These are phyloP conservation scores for Bucco capensis DNA, from an alignment of 2,113 vertebrate genomes.

Conservation along the genomic window DNA sequence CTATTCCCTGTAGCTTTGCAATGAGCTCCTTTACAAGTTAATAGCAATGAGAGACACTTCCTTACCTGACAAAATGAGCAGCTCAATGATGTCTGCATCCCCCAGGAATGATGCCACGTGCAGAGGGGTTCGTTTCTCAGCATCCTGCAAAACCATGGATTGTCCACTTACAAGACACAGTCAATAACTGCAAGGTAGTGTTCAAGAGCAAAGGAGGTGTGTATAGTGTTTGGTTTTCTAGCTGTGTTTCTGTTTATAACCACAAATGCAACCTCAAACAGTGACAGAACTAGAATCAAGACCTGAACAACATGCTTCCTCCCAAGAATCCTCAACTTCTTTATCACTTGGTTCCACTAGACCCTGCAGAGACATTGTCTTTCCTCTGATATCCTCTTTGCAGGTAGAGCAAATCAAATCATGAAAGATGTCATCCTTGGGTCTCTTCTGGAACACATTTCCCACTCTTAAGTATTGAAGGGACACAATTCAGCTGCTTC, in stretches of 20 bases:
- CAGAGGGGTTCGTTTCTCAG: slow-evolving; percentile 92
- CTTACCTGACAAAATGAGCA: slow-evolving; percentile 94
- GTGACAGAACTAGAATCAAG: neutral
- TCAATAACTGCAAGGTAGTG: neutral
- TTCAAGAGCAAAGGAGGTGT: neutral
- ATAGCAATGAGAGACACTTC: neutral
- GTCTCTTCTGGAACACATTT: neutral
- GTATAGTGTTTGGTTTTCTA: neutral
- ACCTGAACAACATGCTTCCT: neutral
- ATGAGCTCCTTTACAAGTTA: neutral
- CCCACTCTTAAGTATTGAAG: neutral
- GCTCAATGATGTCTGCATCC: slow-evolving; percentile 94
- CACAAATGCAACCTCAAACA: neutral
- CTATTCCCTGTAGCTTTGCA: neutral
- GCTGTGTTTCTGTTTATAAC: neutral
- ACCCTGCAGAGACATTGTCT: neutral
- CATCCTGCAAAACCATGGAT: slow-evolving; percentile 76
- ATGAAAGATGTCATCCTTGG: neutral
- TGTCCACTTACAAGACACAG: neutral
- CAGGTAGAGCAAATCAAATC: neutral
- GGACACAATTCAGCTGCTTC: neutral
- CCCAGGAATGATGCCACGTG: slow-evolving; percentile 93
- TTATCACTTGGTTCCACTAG: neutral
- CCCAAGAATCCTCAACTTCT: neutral
- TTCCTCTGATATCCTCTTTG: neutral